These are phyloP conservation scores for Lamellibrachia luymesi DNA, from an alignment of 1,140 invertebrate species.

Conservation along the genomic window DNA sequence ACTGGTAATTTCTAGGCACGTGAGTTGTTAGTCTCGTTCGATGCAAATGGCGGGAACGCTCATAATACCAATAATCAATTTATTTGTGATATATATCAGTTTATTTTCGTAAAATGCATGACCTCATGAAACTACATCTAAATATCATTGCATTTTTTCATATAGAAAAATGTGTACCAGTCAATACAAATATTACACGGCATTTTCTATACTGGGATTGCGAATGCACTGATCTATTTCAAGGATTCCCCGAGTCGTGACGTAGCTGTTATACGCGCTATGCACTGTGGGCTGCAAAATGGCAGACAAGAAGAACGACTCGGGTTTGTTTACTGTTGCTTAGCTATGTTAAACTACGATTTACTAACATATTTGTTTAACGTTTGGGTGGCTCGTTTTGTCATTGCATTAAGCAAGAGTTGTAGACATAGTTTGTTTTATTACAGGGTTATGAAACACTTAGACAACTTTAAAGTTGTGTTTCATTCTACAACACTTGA, in stretches of 20 bases:
- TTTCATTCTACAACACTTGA: neutral
- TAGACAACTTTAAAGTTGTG: neutral
- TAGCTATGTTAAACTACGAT: conserved; percentile 16
- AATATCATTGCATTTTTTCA: neutral
- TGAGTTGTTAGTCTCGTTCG: neutral
- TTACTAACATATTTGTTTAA: neutral
- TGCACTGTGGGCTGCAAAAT: conserved; percentile 33
- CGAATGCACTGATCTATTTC: neutral
- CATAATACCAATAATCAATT: neutral
- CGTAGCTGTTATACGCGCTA: neutral
- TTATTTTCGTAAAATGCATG: neutral
- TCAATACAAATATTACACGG: neutral
- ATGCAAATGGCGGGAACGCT: neutral
- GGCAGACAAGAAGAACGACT: conserved; percentile 50
- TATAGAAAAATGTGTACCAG: neutral
- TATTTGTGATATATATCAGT: neutral
- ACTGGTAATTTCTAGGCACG: neutral
- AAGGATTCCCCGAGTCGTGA: neutral
- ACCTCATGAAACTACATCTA: neutral
- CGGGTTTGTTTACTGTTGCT: conserved; percentile 52
- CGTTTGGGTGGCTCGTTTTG: neutral
- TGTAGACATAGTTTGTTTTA: neutral
- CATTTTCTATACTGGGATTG: neutral
- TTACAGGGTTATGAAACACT: neutral
- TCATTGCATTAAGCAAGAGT: neutral